These are phyloP conservation scores for Pelusios castaneus DNA, from an alignment of 2,113 vertebrate species.

Conservation along the genomic window DNA sequence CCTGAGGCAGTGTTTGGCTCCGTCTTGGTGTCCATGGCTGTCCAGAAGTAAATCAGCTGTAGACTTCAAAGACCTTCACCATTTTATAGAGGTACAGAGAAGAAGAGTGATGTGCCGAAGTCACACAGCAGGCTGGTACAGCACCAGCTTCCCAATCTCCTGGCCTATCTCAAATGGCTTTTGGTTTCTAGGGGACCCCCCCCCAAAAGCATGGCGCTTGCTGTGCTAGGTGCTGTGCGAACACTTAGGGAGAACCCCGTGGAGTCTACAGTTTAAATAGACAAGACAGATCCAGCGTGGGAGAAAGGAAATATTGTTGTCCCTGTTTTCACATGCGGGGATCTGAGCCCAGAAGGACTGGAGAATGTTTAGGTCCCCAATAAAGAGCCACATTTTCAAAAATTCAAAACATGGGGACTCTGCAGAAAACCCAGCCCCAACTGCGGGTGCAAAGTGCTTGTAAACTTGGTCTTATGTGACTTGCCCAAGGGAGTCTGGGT, in stretches of 20 bases:
- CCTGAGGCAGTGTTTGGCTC: neutral
- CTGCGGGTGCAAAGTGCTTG: neutral
- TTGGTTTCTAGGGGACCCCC: neutral
- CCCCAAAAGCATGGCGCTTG: neutral
- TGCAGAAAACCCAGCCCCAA: neutral
- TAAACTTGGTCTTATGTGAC: neutral
- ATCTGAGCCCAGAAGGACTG: neutral
- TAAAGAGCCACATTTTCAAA: neutral
- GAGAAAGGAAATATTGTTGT: neutral
- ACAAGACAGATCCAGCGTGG: neutral
- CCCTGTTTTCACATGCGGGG: neutral
- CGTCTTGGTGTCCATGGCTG: neutral
- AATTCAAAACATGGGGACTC: neutral
- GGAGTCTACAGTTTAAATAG: neutral
- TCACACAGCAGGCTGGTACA: neutral
- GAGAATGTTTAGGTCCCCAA: neutral
- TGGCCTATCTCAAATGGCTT: neutral
- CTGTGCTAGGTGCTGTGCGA: no score
- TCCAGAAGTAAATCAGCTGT: neutral
- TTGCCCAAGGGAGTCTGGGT: neutral
- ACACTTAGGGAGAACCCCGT: neutral
- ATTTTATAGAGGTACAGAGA: neutral
- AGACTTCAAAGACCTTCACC: neutral
- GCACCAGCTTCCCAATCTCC: neutral
- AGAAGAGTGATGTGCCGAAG: neutral